Conservation (phyloP, 2,113 vertebrate genomes). For the Tonatia bakeri region DNA sequence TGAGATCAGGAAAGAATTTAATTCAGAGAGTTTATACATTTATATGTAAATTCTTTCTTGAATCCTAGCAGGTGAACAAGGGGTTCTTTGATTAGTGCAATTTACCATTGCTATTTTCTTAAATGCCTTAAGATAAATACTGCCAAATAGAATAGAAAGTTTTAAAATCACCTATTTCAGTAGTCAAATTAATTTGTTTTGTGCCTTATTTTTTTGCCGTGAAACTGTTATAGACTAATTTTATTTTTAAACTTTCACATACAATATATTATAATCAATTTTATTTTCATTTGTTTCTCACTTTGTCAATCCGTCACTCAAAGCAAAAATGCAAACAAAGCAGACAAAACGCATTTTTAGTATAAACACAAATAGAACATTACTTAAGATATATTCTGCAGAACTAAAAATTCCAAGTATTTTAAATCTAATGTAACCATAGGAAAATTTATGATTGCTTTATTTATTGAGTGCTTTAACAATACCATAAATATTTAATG, state of each 20-base stretch:
- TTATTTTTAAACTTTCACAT: neutral
- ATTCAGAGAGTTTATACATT: neutral
- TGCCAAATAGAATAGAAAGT: neutral
- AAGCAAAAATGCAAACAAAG: neutral
- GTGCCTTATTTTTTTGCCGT: neutral
- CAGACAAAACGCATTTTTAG: neutral
- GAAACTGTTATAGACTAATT: neutral
- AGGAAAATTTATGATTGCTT: constrained; percentile 21
- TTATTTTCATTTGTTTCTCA: neutral
- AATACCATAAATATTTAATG: constrained; percentile 29
- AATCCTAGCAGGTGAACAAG: neutral
- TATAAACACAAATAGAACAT: neutral
- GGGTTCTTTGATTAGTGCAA: neutral
- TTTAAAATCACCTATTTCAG: neutral
- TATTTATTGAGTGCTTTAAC: constrained; percentile 1
- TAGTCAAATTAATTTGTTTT: neutral
- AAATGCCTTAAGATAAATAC: neutral
- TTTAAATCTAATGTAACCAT: constrained; percentile 20
- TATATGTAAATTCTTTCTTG: constrained; percentile 11
- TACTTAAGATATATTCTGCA: neutral
- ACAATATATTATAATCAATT: neutral
- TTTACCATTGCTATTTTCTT: neutral
- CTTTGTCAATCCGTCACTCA: neutral
- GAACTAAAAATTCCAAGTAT: constrained; percentile 15
- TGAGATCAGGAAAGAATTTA: constrained; percentile 32